Base-by-base conservation (phyloP, 2,797 vertebrate species). In the Australoheros facetus region DNA sequence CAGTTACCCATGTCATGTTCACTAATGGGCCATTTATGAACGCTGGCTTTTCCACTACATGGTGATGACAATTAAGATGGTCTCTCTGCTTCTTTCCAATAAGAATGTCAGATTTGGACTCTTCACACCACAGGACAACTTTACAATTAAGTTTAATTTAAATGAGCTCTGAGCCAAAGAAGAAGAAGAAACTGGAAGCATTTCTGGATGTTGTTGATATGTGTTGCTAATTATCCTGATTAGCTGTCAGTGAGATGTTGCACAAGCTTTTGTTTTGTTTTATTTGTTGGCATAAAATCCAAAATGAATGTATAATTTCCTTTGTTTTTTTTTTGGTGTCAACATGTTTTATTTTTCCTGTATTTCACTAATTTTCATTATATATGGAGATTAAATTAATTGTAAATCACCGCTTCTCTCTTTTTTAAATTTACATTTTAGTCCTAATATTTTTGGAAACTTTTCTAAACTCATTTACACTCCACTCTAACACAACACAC, bases 291-390 rank as follows among this genome's bases (percentile, higher is more conserved):
- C 42, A 19, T 3, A 28, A 30, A 26, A 66, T 66, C 48, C 17
- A 4, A 0, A 66, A 28, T 48, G 28, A 66, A 26, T 16, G 19
- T 45, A 26, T 4, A 17, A 11, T 17, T 17, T 9, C 28, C 28
- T 2, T 64, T 5, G 0, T 39, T 4, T 12, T 39, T 39, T 39
- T 12, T 39, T 39, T 26, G 2, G 42, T 4, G 4, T 64, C 17
- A 14, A 1, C 23, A 12, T 14, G 45, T 1, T 66, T 12, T 48
- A 28, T 28, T 66, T 51, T 66, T 19, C 42, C 39, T 28, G 6
- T 64, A 17, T 45, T 64, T 64, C 42, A 7, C 26, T 21, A 23
- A 64, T 42, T 62, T 4, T 19, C 4, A 30, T 69, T 13, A n/a
- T n/a, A 51, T 30, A 30, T 48, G 13, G 64, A 26, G 42, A 30